These are phyloP conservation scores for Eleginops maclovinus DNA, from an alignment of 2,113 vertebrate species.

Conservation along the genomic window DNA sequence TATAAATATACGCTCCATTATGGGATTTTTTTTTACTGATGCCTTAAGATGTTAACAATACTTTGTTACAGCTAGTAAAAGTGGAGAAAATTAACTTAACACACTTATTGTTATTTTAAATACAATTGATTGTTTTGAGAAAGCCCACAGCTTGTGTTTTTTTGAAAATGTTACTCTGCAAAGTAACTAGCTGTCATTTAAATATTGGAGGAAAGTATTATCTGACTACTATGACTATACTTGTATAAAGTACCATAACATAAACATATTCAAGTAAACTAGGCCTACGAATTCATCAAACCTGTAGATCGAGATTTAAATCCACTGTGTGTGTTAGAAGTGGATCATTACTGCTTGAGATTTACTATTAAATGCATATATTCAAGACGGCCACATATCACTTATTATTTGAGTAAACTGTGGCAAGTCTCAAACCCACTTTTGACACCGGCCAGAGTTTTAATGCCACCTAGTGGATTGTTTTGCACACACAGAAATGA, in stretches of 20 bases:
- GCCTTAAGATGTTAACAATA: not conserved
- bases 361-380: not conserved
- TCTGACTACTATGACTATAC: too few relatives aligned
- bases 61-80: not conserved
- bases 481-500: not conserved
- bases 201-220: not conserved
- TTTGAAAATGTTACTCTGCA: not conserved
- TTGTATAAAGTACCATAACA: not conserved
- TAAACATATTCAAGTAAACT: not conserved
- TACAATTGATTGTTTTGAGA: not conserved
- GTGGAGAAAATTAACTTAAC: not conserved
- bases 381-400: not conserved
- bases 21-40: not conserved
- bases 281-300: not conserved
- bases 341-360: not conserved
- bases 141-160: not conserved
- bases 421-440: not conserved
- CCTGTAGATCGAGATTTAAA: not conserved
- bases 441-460: conserved; percentile 6
- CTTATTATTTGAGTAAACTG: not conserved
- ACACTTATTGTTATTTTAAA: not conserved
- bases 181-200: not conserved
- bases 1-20: not conserved
- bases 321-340: not conserved
- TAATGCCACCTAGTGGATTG: conserved; percentile 73